Conservation (phyloP, 35 echinoderm and acorn worm genomes). For the Holothuria glaberrima region DNA sequence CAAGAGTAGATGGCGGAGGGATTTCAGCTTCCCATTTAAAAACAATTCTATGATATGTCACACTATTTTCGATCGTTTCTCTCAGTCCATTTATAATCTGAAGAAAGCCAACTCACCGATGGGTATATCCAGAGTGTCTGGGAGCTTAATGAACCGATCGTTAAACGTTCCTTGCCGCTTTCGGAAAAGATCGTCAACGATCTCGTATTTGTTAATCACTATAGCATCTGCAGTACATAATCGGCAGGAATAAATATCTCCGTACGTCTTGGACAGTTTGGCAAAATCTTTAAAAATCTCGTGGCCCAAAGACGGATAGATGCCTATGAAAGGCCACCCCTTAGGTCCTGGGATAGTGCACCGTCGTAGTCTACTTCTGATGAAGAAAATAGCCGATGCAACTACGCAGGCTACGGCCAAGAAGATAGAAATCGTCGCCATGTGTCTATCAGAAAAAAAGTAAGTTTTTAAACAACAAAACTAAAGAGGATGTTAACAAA, state of each 20-base stretch:
- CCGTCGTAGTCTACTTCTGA: background rate
- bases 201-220: slow-evolving; percentile 30
- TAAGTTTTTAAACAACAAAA: too few relatives aligned
- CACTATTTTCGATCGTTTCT: too few relatives aligned
- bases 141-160: slow-evolving; percentile 36
- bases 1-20: too few relatives aligned
- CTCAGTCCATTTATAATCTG: too few relatives aligned
- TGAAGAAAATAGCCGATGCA: too few relatives aligned
- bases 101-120: slow-evolving; percentile 20
- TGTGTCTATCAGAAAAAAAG: too few relatives aligned
- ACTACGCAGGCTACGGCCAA: too few relatives aligned
- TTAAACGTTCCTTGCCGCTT: slow-evolving; percentile 36
- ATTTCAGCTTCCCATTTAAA: too few relatives aligned
- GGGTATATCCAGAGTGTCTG: slow-evolving; percentile 38
- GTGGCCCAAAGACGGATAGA: slow-evolving; percentile 12
- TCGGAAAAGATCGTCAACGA: slow-evolving; percentile 38
- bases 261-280: slow-evolving; percentile 32
- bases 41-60: too few relatives aligned
- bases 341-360: slow-evolving; percentile 41
- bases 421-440: too few relatives aligned
- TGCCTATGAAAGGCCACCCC: slow-evolving; percentile 45
- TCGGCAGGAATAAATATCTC: slow-evolving; percentile 19
- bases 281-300: slow-evolving; percentile 42
- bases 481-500: too few relatives aligned
- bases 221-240: slow-evolving; percentile 33